Evolutionary conservation across 2,888 invertebrate species (phyloP).

Genomic region (Cryptocheilus praepositus): DNA sequence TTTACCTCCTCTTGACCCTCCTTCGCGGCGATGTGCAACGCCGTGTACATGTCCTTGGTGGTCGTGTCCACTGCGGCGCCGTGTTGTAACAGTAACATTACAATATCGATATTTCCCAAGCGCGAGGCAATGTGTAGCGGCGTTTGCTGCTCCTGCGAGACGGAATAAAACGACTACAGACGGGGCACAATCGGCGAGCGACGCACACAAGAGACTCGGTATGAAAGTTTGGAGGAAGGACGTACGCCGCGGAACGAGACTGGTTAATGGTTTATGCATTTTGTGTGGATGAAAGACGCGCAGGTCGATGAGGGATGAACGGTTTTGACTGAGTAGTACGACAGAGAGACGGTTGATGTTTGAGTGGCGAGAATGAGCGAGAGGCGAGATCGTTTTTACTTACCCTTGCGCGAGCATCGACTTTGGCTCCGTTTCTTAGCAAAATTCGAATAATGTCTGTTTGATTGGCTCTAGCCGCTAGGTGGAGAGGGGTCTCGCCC

Average conservation of each 20-base stretch:
- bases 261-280: slow-evolving; percentile 60
- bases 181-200: too few relatives aligned
- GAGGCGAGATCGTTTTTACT: slow-evolving; percentile 53
- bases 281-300: slow-evolving; percentile 22
- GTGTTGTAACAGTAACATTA: slow-evolving; percentile 93
- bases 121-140: slow-evolving; percentile 97
- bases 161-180: not conserved
- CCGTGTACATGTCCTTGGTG: slow-evolving; percentile 96
- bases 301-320: slow-evolving; percentile 19
- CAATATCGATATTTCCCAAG: slow-evolving; percentile 97
- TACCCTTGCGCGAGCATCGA: slow-evolving; percentile 82
- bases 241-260: slow-evolving; percentile 38
- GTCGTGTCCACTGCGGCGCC: slow-evolving; percentile 92
- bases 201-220: too few relatives aligned
- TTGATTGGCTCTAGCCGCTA: slow-evolving; percentile 98
- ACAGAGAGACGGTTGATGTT: not conserved
- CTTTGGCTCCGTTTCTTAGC: slow-evolving; percentile 93
- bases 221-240: not conserved
- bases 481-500: slow-evolving; percentile 96
- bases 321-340: not conserved
- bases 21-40: slow-evolving; percentile 97
- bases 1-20: slow-evolving; percentile 83
- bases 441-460: slow-evolving; percentile 97
- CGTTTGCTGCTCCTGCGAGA: slow-evolving; percentile 89
- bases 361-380: not conserved